Percentiles rank a stretch among this genome's conserved stretches.
phyloP scores from a whole-genome alignment of 2,888 invertebrate species.

The Ceriagrion tenellum region DNA sequence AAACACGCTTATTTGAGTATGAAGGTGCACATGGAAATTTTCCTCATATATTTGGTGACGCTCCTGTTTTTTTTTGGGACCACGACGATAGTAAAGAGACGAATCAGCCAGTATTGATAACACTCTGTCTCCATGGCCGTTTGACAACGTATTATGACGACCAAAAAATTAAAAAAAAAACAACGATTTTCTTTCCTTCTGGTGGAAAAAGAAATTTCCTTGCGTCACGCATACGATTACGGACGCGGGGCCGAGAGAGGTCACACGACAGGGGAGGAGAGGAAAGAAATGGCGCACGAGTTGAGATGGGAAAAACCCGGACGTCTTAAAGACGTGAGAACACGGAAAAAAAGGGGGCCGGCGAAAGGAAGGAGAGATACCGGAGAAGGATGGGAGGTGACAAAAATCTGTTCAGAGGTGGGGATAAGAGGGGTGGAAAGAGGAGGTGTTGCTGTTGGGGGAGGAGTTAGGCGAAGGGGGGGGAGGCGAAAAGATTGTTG shows the following conservation, averaged over 20 bases:
- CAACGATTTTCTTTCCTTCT: no score
- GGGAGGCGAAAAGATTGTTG: background rate
- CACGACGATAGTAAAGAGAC: no score
- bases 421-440: background rate
- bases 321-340: background rate
- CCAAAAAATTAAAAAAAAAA: no score
- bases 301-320: background rate
- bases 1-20: no score
- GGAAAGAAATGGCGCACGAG: background rate
- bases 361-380: background rate
- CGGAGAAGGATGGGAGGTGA: background rate
- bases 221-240: no score
- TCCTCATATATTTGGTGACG: no score
- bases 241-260: background rate
- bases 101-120: no score
- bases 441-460: background rate
- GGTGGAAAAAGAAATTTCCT: no score
- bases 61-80: no score
- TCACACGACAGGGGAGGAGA: background rate
- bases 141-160: no score
- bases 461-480: background rate
- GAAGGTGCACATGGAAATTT: no score
- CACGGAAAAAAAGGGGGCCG: background rate
- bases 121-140: no score
- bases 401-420: background rate